Evolutionary conservation across 1,140 invertebrate species (phyloP), one percentile per base, ranked within the genome.

Genomic region (Drosophila pruinosa): DNA sequence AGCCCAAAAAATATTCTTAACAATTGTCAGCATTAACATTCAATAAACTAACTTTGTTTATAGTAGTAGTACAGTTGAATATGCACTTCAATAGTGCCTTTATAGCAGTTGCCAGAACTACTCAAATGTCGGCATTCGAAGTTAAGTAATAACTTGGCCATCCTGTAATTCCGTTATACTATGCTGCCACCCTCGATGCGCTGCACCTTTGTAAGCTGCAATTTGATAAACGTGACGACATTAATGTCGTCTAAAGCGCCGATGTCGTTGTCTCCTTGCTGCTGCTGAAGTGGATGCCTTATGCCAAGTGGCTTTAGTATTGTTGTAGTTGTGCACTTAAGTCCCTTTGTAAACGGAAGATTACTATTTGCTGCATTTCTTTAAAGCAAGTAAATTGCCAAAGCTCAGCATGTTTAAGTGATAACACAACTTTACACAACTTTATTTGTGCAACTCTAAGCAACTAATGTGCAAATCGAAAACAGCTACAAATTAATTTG

Each of bases 211-310:
- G 58, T 72, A 75, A 72, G 67, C 72, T 75, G 80, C 75, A 85
- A 79, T 85, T 85, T 83, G 72, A 79, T 83, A 85, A 83, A 78
- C 79, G 79, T 83, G 79, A 75, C 65, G 45, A 54, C 79, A 83
- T 83, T 82, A 82, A 83, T 83, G 79, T 62, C 34, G 79, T 54
- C 63, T 82, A 57, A 74, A 71, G 74, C 58, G 54, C 72, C 39
- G 69, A 50, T 39, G 61, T 24, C 28, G 28, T 26, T 34, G 15
- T 65, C 39, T 72, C 43, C 77, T 26, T 34, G 57, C 15, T 39
- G 21, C 22, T 5, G 28, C 26, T 67, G 10, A 57, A 36, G 53
- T 52, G 7, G 12, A 28, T 28, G 17, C 15, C 8, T 7, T 19
- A n/a, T 31, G n/a, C 15, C 39, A 22, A 43, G 19, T 26, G 7